Percentiles rank a stretch among this genome's conserved stretches.
Evolutionary conservation across 2,888 invertebrate genomes (phyloP).

Genomic region (Drosophila paranaensis): DNA sequence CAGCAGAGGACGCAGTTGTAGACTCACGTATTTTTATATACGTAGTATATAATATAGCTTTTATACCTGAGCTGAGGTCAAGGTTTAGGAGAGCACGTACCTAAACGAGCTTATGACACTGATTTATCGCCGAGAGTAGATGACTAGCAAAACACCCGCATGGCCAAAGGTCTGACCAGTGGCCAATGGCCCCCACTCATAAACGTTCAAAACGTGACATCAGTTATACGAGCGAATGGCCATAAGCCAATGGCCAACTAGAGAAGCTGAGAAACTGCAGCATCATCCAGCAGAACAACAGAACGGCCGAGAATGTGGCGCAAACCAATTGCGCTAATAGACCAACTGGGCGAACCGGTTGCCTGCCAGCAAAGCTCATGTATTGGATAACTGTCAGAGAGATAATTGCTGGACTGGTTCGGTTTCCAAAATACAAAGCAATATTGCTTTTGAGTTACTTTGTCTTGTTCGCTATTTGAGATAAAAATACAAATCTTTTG

Average conservation of each 20-base stretch:
- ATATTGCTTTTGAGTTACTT: neutral
- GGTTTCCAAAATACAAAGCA: conserved; percentile 3
- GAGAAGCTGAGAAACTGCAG: conserved; percentile 44
- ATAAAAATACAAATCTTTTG: neutral
- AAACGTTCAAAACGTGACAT: conserved; percentile 43
- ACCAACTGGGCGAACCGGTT: conserved; percentile 45
- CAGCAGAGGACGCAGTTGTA: neutral
- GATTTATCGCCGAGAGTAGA: conserved; percentile 40
- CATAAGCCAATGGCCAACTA: conserved; percentile 42
- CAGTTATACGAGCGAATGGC: conserved; percentile 24
- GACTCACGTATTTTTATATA: conserved; percentile 4
- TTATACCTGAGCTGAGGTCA: conserved; percentile 47
- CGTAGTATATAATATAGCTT: neutral
- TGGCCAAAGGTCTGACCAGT: conserved; percentile 21
- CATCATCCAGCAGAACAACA: conserved; percentile 31
- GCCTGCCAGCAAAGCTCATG: conserved; percentile 13
- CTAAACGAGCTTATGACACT: conserved; percentile 23
- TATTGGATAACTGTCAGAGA: conserved; percentile 41
- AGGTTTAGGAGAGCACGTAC: conserved; percentile 48
- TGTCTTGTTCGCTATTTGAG: neutral
- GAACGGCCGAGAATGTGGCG: conserved; percentile 53
- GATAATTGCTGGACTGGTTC: conserved; percentile 26
- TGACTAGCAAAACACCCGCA: conserved; percentile 46
- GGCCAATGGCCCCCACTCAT: conserved; percentile 15
- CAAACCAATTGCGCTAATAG: conserved; percentile 75